A percentile compares a stretch with the other conserved stretches of the same genome.
phyloP scores from a whole-genome alignment of 2,797 vertebrate species.

The Oreonectes daqikongensis region DNA sequence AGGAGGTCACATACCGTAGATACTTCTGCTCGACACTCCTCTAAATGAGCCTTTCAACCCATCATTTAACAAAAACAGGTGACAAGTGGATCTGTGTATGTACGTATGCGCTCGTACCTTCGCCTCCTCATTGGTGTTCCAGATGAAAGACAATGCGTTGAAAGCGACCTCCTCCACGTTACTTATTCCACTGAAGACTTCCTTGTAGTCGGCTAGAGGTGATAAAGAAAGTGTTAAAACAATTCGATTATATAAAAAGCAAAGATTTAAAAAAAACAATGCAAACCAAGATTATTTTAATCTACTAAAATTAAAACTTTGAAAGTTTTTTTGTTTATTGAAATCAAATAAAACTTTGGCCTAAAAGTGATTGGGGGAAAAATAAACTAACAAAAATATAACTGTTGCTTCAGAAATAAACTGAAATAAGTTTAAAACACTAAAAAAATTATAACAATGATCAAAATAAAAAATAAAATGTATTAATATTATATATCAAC shows the following conservation, averaged over 20 bases:
- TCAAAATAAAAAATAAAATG: too few species aligned
- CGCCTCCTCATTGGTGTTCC: conserved; percentile 92
- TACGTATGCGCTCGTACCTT: conserved; percentile 80
- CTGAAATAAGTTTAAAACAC: too few species aligned
- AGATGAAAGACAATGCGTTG: conserved; percentile 93
- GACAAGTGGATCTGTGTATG: conserved; percentile 41
- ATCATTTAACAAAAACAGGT: conserved; percentile 42
- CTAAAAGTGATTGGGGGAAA: too few species aligned
- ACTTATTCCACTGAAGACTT: conserved; percentile 92
- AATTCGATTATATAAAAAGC: not conserved
- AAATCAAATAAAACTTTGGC: too few species aligned
- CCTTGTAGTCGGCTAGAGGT: conserved; percentile 91
- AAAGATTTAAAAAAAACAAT: not conserved
- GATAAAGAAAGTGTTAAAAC: not conserved
- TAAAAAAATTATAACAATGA: too few species aligned
- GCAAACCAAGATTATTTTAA: too few species aligned
- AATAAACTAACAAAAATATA: too few species aligned
- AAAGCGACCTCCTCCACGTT: conserved; percentile 94
- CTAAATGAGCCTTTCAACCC: conserved; percentile 61
- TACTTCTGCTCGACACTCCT: conserved; percentile 74
- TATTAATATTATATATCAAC: too few species aligned
- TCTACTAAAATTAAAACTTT: too few species aligned
- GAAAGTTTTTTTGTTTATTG: too few species aligned
- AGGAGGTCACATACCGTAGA: conserved; percentile 80
- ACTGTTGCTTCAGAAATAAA: too few species aligned